Evolutionary conservation across 2,888 invertebrate species (phyloP).

Genomic region (Meteorus cinctellus): DNA sequence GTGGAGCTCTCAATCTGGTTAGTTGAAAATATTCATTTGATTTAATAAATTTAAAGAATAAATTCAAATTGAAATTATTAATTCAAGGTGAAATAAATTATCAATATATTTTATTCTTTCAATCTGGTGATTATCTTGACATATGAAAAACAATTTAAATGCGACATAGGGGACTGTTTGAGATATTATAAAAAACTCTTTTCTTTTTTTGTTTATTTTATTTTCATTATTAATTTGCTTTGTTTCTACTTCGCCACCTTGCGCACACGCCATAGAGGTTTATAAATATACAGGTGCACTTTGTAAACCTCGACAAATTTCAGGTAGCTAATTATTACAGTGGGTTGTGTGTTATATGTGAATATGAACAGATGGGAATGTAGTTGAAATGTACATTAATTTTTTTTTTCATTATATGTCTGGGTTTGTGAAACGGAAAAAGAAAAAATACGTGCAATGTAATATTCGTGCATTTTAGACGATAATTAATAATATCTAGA

Average conservation of each 20-base stretch:
- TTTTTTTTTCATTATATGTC: neutral
- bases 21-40: slow-evolving; percentile 58
- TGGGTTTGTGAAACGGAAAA: neutral
- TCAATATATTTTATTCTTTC: neutral
- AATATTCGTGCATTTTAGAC: neutral
- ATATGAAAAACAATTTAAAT: no score
- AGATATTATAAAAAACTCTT: no score
- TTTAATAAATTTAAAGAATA: neutral
- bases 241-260: slow-evolving; percentile 29
- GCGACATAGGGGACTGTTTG: no score
- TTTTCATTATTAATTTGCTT: neutral
- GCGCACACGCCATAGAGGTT: neutral
- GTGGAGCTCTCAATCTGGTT: slow-evolving; percentile 79
- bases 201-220: neutral
- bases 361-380: slow-evolving; percentile 20
- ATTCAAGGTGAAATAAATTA: neutral
- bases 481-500: slow-evolving; percentile 7
- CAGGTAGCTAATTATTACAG: slow-evolving; percentile 17
- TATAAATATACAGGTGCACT: slow-evolving; percentile 38
- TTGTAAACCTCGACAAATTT: slow-evolving; percentile 18
- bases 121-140: slow-evolving; percentile 4
- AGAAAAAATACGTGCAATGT: neutral
- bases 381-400: neutral
- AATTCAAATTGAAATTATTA: neutral
- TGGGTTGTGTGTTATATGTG: neutral